phyloP scores from a whole-genome alignment of 2,797 vertebrate species.

The Sphenodon punctatus region DNA sequence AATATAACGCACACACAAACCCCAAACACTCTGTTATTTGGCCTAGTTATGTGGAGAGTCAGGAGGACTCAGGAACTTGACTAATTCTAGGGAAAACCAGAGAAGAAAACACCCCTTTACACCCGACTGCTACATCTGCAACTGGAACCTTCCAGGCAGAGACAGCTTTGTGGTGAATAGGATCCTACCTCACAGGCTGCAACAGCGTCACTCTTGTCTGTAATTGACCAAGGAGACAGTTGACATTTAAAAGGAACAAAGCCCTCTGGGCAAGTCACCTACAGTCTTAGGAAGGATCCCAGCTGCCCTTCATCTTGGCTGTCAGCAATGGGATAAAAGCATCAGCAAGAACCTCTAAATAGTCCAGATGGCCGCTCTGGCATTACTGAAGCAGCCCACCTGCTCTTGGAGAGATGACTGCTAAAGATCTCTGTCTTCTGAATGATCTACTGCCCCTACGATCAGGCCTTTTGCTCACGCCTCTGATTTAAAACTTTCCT shows the following conservation, averaged over 20 bases:
- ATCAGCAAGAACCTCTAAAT: neutral
- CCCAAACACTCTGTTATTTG: no score
- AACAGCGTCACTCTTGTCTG: neutral
- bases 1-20: no score
- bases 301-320: neutral
- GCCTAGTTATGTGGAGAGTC: no score
- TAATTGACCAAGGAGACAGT: neutral
- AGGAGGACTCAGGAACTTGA: no score
- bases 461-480: neutral
- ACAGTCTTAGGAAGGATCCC: neutral
- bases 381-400: neutral
- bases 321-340: neutral
- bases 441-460: neutral
- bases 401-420: neutral
- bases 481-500: no score
- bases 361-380: no score
- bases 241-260: neutral
- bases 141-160: no score
- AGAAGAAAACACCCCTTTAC: no score
- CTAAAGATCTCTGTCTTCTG: neutral
- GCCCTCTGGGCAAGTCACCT: neutral
- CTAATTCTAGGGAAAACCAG: no score
- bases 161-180: no score
- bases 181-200: neutral
- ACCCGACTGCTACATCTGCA: no score